Evolutionary conservation across 2,797 vertebrate species (phyloP).

Genomic region (Coregonus suidteri): DNA sequence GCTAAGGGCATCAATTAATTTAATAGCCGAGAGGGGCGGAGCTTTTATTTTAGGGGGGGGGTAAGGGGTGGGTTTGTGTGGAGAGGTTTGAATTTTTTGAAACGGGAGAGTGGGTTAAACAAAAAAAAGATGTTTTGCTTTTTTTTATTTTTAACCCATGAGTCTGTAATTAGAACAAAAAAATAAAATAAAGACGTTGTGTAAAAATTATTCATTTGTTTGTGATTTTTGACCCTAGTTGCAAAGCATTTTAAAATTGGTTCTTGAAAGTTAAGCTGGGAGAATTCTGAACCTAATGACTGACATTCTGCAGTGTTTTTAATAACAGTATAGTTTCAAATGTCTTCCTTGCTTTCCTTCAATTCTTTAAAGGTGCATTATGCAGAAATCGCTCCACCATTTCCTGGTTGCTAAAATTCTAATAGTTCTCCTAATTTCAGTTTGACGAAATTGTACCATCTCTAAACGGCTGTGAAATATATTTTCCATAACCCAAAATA

Average conservation of each 20-base stretch:
- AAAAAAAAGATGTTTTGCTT: constrained; percentile 71
- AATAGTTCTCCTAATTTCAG: too few relatives aligned
- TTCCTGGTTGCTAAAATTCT: too few relatives aligned
- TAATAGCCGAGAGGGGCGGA: constrained; percentile 60
- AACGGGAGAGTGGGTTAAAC: constrained; percentile 60
- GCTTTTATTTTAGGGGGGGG: constrained; percentile 67
- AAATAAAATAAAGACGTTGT: constrained; percentile 77
- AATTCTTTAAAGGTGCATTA: too few relatives aligned
- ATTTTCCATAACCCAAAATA: too few relatives aligned
- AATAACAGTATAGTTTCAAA: too few relatives aligned
- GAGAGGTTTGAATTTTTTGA: constrained; percentile 52
- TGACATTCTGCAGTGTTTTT: too few relatives aligned
- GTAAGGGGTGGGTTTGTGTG: constrained; percentile 62
- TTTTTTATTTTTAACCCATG: constrained; percentile 86
- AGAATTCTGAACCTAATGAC: too few relatives aligned
- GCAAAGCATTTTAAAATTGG: background rate
- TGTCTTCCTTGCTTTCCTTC: too few relatives aligned
- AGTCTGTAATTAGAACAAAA: constrained; percentile 78
- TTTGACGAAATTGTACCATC: too few relatives aligned
- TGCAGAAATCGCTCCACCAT: too few relatives aligned
- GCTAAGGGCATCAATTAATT: constrained; percentile 66
- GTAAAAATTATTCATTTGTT: constrained; percentile 72
- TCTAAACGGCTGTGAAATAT: too few relatives aligned
- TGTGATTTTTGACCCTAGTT: constrained; percentile 9
- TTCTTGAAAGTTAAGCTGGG: too few relatives aligned